Evolutionary conservation across 2,888 invertebrate species (phyloP).

Genomic region (Lordiphosa andalusiaca): DNA sequence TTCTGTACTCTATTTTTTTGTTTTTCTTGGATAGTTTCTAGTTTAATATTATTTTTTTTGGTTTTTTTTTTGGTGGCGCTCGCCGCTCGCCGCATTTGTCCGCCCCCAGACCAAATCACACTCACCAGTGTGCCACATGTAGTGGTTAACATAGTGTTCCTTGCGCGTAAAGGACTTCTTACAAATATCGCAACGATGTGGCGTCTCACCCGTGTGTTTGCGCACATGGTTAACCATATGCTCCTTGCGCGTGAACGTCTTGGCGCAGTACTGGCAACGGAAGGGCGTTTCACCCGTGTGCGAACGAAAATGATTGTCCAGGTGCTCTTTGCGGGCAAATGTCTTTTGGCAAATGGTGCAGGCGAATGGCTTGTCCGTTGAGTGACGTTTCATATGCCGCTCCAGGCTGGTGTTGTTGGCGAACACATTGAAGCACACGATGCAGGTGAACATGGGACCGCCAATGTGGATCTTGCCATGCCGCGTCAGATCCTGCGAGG

Average conservation of each 20-base stretch:
- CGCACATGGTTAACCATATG: slow-evolving; percentile 93
- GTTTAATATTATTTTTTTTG: slow-evolving; percentile 23
- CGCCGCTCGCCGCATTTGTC: slow-evolving; percentile 72
- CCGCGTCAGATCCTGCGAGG: slow-evolving; percentile 88
- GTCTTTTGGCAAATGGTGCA: slow-evolving; percentile 93
- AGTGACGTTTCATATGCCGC: slow-evolving; percentile 89
- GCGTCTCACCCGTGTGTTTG: slow-evolving; percentile 90
- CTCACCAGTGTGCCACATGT: slow-evolving; percentile 85
- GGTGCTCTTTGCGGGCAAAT: slow-evolving; percentile 92
- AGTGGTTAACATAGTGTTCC: slow-evolving; percentile 92
- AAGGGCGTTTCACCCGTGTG: slow-evolving; percentile 92
- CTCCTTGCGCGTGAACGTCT: slow-evolving; percentile 91
- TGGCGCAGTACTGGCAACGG: slow-evolving; percentile 91
- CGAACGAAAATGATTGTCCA: slow-evolving; percentile 91
- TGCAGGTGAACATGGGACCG: slow-evolving; percentile 87
- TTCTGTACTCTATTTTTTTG: slow-evolving; percentile 41
- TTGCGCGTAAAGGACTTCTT: slow-evolving; percentile 93
- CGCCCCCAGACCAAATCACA: slow-evolving; percentile 72
- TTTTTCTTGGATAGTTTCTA: slow-evolving; percentile 14
- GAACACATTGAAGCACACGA: slow-evolving; percentile 87
- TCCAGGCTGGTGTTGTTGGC: slow-evolving; percentile 87
- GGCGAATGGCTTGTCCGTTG: slow-evolving; percentile 91
- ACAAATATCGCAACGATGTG: slow-evolving; percentile 91
- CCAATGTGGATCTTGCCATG: slow-evolving; percentile 93
- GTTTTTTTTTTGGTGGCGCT: slow-evolving; percentile 54